Percentiles rank a stretch among this genome's conserved stretches.
Evolutionary conservation across 2,888 invertebrate genomes (phyloP).

Genomic region (Habroteleia sp.): DNA sequence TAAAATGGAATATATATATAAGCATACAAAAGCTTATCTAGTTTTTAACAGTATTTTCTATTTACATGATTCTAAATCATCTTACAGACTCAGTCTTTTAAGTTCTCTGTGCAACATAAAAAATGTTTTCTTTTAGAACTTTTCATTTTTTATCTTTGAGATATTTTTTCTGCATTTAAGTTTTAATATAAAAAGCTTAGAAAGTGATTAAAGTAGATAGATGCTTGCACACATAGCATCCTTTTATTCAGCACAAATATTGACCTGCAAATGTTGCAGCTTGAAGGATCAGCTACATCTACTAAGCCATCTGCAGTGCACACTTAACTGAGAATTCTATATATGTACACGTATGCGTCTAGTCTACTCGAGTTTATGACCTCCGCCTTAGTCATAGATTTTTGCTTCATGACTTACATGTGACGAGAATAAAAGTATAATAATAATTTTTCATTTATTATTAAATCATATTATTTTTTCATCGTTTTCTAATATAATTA

Average conservation of each 20-base stretch:
- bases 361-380: constrained; percentile 50
- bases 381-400: constrained; percentile 48
- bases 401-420: constrained; percentile 38
- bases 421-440: constrained; percentile 31
- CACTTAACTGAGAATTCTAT: constrained; percentile 44
- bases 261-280: constrained; percentile 54
- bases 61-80: no score
- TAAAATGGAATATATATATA: no score
- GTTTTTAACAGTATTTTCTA: no score
- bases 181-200: no score
- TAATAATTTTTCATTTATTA: constrained; percentile 12
- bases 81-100: no score
- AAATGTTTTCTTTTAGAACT: no score
- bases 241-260: constrained; percentile 46
- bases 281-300: constrained; percentile 37
- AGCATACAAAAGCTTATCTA: no score
- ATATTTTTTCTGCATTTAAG: no score
- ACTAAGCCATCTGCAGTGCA: constrained; percentile 36
- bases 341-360: constrained; percentile 17
- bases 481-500: neutral
- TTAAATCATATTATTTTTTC: neutral
- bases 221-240: constrained; percentile 6
- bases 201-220: no score
- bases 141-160: no score
- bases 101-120: no score